Evolutionary conservation across 2,888 invertebrate genomes (phyloP).

Genomic region (Temnothorax ravouxi): DNA sequence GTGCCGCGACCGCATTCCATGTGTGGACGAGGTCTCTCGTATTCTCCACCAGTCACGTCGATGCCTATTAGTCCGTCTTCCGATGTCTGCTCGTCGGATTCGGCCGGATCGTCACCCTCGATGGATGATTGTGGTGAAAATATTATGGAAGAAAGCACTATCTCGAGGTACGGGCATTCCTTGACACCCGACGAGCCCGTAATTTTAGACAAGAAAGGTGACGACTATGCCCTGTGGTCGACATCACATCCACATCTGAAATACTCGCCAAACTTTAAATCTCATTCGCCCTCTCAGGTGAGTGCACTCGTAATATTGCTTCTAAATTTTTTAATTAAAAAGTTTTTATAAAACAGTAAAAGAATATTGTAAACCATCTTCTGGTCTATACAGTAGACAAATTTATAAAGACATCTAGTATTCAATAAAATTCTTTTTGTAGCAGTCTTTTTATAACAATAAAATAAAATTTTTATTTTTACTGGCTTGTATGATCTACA

Average conservation of each 20-base stretch:
- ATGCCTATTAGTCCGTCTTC: slow-evolving; percentile 89
- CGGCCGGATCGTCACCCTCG: slow-evolving; percentile 90
- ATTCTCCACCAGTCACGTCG: slow-evolving; percentile 87
- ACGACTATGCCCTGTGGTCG: slow-evolving; percentile 87
- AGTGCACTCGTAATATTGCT: slow-evolving; percentile 26
- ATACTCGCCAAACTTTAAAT: slow-evolving; percentile 86
- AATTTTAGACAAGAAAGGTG: slow-evolving; percentile 90
- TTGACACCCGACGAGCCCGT: slow-evolving; percentile 89
- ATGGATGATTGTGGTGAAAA: slow-evolving; percentile 88
- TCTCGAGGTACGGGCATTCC: slow-evolving; percentile 86
- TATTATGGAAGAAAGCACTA: slow-evolving; percentile 80
- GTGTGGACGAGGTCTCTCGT: slow-evolving; percentile 86
- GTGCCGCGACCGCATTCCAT: slow-evolving; percentile 86
- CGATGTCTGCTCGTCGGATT: slow-evolving; percentile 89
- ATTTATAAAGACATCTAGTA: neutral
- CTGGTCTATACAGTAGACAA: neutral
- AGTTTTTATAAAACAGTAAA: neutral
- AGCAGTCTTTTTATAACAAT: neutral
- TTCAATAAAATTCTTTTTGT: neutral
- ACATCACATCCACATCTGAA: slow-evolving; percentile 79
- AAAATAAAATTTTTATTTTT: neutral
- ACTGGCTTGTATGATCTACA: neutral
- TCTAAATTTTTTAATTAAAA: neutral
- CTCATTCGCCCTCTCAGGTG: slow-evolving; percentile 86
- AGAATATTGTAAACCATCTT: neutral